Percentiles rank a stretch among this genome's conserved stretches.
These are phyloP conservation scores for Papilio polytes DNA, from an alignment of 1,140 invertebrate genomes.

Conservation along the genomic window DNA sequence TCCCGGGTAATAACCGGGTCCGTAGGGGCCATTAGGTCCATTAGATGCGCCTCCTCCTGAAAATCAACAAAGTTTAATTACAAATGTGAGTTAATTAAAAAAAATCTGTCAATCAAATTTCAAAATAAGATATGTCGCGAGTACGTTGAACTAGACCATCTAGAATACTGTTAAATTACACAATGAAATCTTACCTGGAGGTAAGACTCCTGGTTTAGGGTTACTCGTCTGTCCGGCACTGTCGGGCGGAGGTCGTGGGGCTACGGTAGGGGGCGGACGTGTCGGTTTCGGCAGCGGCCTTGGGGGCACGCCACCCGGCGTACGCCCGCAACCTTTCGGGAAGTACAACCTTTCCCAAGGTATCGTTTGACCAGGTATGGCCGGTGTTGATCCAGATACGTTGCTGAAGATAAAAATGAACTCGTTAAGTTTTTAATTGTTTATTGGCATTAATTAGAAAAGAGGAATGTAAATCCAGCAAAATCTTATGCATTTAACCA, in stretches of 20 bases:
- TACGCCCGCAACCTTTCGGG: constrained; percentile 75
- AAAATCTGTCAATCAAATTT: neutral
- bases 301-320: constrained; percentile 72
- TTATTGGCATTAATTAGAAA: no score
- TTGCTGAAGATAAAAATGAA: constrained; percentile 48
- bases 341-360: constrained; percentile 73
- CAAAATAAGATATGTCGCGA: neutral
- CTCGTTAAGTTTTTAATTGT: neutral
- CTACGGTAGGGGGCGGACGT: constrained; percentile 37
- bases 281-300: constrained; percentile 60
- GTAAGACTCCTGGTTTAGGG: constrained; percentile 62
- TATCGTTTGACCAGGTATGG: constrained; percentile 62
- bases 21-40: constrained; percentile 48
- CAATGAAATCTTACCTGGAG: constrained; percentile 54
- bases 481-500: neutral
- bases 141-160: neutral
- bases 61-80: constrained; percentile 14
- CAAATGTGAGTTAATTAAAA: neutral
- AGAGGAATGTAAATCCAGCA: neutral
- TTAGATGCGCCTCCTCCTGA: constrained; percentile 42
- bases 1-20: constrained; percentile 48
- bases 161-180: neutral
- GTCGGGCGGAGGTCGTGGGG: constrained; percentile 50
- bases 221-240: constrained; percentile 67
- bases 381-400: constrained; percentile 49